Conservation (phyloP, 2,888 invertebrate genomes). For the Habrosyne pyritoides region DNA sequence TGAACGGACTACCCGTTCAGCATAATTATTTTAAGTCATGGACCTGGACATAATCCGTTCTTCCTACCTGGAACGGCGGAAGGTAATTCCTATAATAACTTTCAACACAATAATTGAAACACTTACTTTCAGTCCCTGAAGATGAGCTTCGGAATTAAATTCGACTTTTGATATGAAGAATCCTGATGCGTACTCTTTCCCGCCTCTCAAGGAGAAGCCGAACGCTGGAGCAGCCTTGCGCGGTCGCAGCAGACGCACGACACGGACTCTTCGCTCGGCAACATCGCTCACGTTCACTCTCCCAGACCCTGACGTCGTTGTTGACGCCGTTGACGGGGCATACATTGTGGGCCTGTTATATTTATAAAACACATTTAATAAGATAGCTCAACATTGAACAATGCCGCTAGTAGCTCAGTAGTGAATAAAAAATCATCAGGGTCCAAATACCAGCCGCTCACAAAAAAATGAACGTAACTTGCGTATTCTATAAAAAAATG, state of each 20-base stretch:
- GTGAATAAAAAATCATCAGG: no score
- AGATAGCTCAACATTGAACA: no score
- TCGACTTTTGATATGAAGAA: constrained; percentile 96
- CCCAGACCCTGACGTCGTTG: constrained; percentile 69
- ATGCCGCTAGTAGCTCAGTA: no score
- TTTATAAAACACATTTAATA: constrained; percentile 6
- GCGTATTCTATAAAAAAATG: no score
- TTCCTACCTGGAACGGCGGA: no score
- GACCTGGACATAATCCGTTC: no score
- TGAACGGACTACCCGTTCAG: no score
- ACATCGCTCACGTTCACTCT: constrained; percentile 48
- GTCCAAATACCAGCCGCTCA: no score
- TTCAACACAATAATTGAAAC: not conserved
- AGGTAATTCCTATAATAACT: not conserved
- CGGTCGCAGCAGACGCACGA: constrained; percentile 71
- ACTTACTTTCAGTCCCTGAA: constrained; percentile 93
- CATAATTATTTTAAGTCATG: no score
- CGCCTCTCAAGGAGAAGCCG: constrained; percentile 93
- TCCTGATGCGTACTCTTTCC: constrained; percentile 95
- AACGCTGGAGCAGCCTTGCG: constrained; percentile 84
- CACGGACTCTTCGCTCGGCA: constrained; percentile 68
- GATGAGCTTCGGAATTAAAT: constrained; percentile 92
- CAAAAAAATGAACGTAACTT: no score
- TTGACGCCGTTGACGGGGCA: constrained; percentile 67
- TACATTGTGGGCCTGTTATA: constrained; percentile 59